Base-by-base conservation (phyloP, 1,140 invertebrate species). In the Batillaria attramentaria region DNA sequence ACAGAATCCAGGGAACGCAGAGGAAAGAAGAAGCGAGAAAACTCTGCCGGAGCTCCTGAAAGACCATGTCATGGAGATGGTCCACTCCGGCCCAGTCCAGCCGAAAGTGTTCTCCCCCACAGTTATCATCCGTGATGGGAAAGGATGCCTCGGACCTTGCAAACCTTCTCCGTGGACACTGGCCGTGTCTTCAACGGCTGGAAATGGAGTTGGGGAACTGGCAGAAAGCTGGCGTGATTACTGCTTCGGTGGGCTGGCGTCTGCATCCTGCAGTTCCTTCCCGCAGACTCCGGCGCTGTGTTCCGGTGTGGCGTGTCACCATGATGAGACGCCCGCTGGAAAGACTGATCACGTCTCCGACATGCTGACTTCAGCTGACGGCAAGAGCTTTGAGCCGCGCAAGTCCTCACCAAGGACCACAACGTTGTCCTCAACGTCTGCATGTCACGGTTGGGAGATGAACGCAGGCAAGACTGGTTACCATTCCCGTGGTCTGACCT, bases 71-170 rank as follows among this genome's bases (percentile, higher is more conserved):
- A 62, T 62, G 57, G 57, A 62, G 24, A n/a, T 24, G 1, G 5
- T 18, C 3, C 57, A 5, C n/a, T 24, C 8, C 57, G 24, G 57
- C 1, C 31, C 24, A 5, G 6, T 31, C 5, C 31, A 28, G 54
- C 54, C 50, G 2, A 42, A 62, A 62, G 41, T 75, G n/a, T 57
- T 74, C 37, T 62, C 50, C 3, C 50, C 57, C 1, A 50, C 31
- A 37, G 72, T 74, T 4, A 74, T 74, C 72, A 31, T 74, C n/a
- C 72, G 28, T 2, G 57, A 75, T 20, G 37, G 39, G 4, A 31
- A 62, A 62, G 57, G 57, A 39, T 62, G 57, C 57, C 65, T 42
- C 24, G 8, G 31, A n/a, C 31, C 57, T 24, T 6, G 57, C 6
- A 60, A n/a, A n/a, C 57, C 24, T 10, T 28, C 24, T n/a, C 57